phyloP scores from a whole-genome alignment of 2,113 vertebrate genomes.

The Syrrhaptes paradoxus region DNA sequence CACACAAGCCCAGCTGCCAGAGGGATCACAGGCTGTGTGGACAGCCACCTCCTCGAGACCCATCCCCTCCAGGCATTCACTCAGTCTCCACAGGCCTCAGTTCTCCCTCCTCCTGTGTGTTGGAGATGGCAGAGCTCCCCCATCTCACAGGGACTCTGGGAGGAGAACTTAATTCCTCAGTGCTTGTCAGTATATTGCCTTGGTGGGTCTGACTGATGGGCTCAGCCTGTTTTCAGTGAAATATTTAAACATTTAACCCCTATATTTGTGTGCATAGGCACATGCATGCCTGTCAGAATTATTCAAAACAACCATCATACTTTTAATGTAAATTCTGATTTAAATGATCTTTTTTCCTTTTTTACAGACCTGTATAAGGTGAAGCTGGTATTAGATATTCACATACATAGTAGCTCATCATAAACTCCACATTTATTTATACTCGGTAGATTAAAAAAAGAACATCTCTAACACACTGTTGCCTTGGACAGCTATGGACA shows the following conservation, averaged over 20 bases:
- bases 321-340: not conserved
- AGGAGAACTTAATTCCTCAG: not conserved
- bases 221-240: not conserved
- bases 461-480: not conserved
- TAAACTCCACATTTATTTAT: not conserved
- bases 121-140: not conserved
- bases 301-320: not conserved
- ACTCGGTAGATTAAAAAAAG: not conserved
- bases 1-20: not conserved
- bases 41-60: not conserved
- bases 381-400: not conserved
- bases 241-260: not conserved
- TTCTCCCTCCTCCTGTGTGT: not conserved
- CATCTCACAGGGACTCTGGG: not conserved
- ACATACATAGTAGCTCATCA: not conserved
- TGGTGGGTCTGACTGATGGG: not conserved
- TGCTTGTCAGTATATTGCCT: fast-evolving
- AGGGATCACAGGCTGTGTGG: fast-evolving
- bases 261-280: fast-evolving
- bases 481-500: not conserved
- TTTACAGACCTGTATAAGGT: not conserved
- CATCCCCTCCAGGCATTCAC: not conserved
- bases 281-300: not conserved
- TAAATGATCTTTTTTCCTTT: not conserved
- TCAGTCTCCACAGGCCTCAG: not conserved